Conservation (phyloP, 2,113 vertebrate species). For the Macroglossus sobrinus region DNA sequence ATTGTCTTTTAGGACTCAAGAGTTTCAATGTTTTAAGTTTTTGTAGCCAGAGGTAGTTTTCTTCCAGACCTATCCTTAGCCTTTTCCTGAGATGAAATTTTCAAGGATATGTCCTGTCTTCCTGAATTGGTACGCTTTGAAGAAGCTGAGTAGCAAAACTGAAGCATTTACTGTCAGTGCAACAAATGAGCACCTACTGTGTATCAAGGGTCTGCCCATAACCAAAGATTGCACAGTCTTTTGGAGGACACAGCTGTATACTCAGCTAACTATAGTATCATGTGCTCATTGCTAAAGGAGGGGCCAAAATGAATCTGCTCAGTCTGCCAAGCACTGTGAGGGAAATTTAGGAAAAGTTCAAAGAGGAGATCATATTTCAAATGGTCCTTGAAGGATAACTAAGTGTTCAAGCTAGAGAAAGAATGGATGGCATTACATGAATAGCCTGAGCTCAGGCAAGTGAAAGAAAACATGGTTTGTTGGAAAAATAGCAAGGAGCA, state of each 20-base stretch:
- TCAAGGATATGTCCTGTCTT: background rate
- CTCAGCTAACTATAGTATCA: background rate
- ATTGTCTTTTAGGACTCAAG: background rate
- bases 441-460: background rate
- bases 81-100: background rate
- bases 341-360: background rate
- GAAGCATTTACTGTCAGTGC: background rate
- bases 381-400: background rate
- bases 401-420: background rate
- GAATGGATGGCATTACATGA: background rate
- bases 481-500: background rate
- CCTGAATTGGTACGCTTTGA: background rate
- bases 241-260: background rate
- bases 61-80: background rate
- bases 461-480: background rate
- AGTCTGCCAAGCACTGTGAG: background rate
- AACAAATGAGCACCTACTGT: background rate
- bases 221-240: background rate
- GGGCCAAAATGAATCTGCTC: background rate
- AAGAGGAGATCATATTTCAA: background rate
- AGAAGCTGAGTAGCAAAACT: background rate
- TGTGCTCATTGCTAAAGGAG: background rate
- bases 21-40: conserved; percentile 7
- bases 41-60: conserved; percentile 8
- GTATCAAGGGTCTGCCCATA: background rate